Base-by-base conservation (phyloP, 1,140 invertebrate genomes). In the Cryptotermes secundus region DNA sequence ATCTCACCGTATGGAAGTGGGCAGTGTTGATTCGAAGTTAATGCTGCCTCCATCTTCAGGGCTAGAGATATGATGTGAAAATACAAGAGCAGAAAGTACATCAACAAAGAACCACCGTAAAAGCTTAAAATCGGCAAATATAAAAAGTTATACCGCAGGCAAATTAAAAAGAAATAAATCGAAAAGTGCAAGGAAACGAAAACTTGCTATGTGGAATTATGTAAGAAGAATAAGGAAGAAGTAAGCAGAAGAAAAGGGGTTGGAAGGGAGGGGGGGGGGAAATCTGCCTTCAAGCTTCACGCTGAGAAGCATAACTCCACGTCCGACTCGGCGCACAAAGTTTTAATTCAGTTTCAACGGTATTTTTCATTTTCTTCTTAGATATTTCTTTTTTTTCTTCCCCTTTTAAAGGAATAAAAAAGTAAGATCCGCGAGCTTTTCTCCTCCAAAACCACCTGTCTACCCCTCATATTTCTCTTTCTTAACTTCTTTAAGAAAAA, bases 281-380 rank as follows among this genome's bases (percentile, higher is more conserved):
- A 31, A 72, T 72, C 59, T 6, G 59, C 59, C 59, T 72, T n/a
- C 1, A 72, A 72, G 59, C 59, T 72, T 72, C 31, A 31, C 59
- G 59, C 59, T 72, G 6, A 72, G 26, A n/a, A 72, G 31, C 9
- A 72, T 72, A 72, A 72, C n/a, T 72, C 59, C 31, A 31, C 59
- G 31, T 72, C 59, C 59, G 59, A 72, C 59, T 72, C 59, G 31
- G 59, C 59, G 31, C 59, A 72, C 59, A 72, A 72, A 72, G 26
- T 72, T 72, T 72, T 72, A 72, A 72, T 72, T 72, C 59, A 72
- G 59, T 72, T 72, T 72, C 59, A 72, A 72, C 59, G 59, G 31
- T 72, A 72, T 72, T 72, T 65, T 72, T 72, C 59, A 72, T 72
- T 72, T 72, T 82, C 82, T 36, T 45, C 26, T 34, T 31, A 49